Conservation (phyloP, 1,140 invertebrate genomes). For the Zophobas morio region DNA sequence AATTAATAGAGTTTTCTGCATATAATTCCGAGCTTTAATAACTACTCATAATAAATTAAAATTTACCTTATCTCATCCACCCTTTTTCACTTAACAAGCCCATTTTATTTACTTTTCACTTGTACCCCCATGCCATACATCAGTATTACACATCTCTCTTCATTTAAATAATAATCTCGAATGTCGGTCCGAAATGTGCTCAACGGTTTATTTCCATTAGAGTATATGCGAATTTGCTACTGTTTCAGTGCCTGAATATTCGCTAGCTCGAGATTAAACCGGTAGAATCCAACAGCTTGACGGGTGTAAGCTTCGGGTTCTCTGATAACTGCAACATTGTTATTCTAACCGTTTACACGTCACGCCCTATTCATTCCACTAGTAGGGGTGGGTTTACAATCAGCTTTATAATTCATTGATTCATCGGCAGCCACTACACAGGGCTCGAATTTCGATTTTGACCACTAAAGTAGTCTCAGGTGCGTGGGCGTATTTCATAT, state of each 20-base stretch:
- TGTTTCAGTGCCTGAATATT: conserved; percentile 30
- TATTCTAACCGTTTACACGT: conserved; percentile 40
- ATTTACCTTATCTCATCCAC: no score
- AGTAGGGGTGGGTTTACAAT: conserved; percentile 13
- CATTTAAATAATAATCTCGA: conserved; percentile 30
- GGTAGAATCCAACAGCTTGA: conserved; percentile 32
- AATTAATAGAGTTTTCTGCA: no score
- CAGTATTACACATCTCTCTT: neutral
- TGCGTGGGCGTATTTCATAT: no score
- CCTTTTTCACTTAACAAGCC: no score
- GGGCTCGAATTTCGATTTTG: no score
- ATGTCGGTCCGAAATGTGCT: neutral
- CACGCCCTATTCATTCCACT: conserved; percentile 15
- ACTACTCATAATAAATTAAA: no score
- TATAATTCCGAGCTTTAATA: no score
- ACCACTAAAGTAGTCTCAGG: no score
- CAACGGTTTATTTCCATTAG: conserved; percentile 38
- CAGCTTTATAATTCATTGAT: conserved; percentile 3
- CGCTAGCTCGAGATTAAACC: conserved; percentile 29
- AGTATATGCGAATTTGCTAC: conserved; percentile 18
- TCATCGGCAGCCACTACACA: neutral
- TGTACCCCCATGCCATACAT: no score
- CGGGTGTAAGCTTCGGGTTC: conserved; percentile 22
- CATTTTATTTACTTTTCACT: no score
- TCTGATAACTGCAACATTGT: conserved; percentile 38